Evolutionary conservation across 1,140 invertebrate genomes (phyloP), one percentile per base, ranked within the genome.

Genomic region (Aphis gossypii): DNA sequence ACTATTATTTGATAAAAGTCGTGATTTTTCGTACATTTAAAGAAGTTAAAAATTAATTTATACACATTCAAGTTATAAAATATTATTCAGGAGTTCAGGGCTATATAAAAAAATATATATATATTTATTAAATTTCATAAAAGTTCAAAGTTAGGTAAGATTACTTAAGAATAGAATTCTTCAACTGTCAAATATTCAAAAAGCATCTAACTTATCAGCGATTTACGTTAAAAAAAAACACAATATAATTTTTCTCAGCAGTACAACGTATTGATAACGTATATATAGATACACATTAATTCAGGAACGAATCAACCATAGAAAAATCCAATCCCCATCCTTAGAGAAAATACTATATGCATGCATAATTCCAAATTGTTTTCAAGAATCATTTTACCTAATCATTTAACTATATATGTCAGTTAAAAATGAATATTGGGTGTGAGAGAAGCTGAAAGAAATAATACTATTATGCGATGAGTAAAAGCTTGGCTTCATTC

Each of bases 241-340:
- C 14, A 18, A n/a, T 18, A n/a, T 2, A 76, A 76, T 76, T 76
- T 76, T 76, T 5, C n/a, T 76, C n/a, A 76, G 6, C n/a, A 18
- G 0, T 0, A n/a, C 0, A n/a, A n/a, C 30, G 11, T 18, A 35
- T 35, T 41, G 38, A 2, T 3, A 2, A 41, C 38, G 38, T 41
- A 41, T 41, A 1, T 41, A n/a, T n/a, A 30, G 9, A 30, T 60
- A 60, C 25, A 60, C 25, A 8, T 0, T 14, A 18, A 76, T 30
- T n/a, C 30, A 18, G n/a, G 1, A 4, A 5, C 25, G 23, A 68
- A 76, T 18, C 14, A 14, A 18, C 3, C 0, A 20, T 76, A 2
- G 18, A 14, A 11, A 11, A 46, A 11, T 5, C 46, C 9, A 46
- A 46, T 0, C 46, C 0, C 0, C 14, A 4, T n/a, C n/a, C 11